Conservation (phyloP, 2,797 vertebrate species). For the Lagorchestes hirsutus region DNA sequence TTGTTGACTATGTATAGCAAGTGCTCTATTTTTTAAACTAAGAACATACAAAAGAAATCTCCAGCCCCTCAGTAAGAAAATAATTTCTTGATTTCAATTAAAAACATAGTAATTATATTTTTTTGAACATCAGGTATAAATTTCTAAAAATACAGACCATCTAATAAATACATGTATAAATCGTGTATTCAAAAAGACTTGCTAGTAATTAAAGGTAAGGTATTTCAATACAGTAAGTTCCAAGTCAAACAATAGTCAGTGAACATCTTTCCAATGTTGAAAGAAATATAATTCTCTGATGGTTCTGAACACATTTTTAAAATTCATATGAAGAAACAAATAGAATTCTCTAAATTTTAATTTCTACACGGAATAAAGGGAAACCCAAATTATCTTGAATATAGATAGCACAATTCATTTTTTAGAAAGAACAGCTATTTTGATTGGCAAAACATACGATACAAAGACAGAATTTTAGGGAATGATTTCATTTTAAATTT, state of each 20-base stretch:
- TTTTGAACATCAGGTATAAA: conserved; percentile 29
- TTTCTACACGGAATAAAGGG: conserved; percentile 62
- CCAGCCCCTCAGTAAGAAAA: not conserved
- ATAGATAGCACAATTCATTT: conserved; percentile 19
- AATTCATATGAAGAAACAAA: conserved; percentile 53
- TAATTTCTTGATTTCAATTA: not conserved
- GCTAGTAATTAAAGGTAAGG: not conserved
- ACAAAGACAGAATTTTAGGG: conserved; percentile 65
- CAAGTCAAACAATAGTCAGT: conserved; percentile 46
- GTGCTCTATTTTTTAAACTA: not conserved
- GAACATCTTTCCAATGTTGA: not conserved
- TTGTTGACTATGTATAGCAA: not conserved
- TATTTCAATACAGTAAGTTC: not conserved
- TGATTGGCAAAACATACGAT: conserved; percentile 36
- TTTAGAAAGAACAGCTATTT: conserved; percentile 62
- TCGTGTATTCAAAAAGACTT: not conserved
- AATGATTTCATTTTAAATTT: conserved; percentile 74
- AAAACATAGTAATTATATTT: conserved; percentile 8
- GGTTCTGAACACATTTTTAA: not conserved
- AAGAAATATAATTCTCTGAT: conserved; percentile 29
- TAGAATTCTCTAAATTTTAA: conserved; percentile 42
- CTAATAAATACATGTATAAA: not conserved
- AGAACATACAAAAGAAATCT: not conserved
- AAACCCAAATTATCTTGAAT: conserved; percentile 31
- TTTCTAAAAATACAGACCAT: conserved; percentile 22